Conservation (phyloP, 2,797 vertebrate genomes). For the Falco cherrug region DNA sequence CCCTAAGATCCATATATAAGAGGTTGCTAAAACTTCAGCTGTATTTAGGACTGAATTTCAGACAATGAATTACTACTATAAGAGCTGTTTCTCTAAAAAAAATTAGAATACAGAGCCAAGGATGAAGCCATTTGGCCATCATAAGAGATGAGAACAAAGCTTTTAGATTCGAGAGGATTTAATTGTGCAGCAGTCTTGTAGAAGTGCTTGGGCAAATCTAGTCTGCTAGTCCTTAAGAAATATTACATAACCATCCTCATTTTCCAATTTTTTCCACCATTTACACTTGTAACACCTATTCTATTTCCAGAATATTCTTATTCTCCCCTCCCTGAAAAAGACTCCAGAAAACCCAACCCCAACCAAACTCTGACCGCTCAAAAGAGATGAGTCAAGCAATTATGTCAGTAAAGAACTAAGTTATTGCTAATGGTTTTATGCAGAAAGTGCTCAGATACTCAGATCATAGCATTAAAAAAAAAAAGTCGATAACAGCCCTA, state of each 20-base stretch:
- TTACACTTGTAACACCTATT: not conserved
- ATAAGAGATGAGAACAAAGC: not conserved
- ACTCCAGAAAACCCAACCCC: not conserved
- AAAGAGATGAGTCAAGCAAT: not conserved
- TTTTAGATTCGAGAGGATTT: not conserved
- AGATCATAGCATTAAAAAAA: not conserved
- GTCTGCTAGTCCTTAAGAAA: not conserved
- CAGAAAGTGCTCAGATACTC: not conserved
- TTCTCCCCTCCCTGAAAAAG: not conserved
- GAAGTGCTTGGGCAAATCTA: not conserved
- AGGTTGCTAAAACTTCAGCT: not conserved
- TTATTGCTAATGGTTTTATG: not conserved
- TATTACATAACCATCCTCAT: not conserved
- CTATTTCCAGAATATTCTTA: not conserved
- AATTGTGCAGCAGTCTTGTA: not conserved
- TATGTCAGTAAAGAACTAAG: not conserved
- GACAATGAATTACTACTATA: not conserved
- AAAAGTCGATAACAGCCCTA: not conserved
- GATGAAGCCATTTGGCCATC: not conserved
- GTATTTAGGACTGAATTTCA: slow-evolving; percentile 9
- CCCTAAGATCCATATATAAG: not conserved
- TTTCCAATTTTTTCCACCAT: not conserved
- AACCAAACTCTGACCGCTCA: not conserved
- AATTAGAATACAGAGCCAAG: not conserved
- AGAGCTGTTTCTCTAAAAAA: not conserved